phyloP scores from a whole-genome alignment of 2,797 vertebrate genomes.

The Notolepis coatsorum region DNA sequence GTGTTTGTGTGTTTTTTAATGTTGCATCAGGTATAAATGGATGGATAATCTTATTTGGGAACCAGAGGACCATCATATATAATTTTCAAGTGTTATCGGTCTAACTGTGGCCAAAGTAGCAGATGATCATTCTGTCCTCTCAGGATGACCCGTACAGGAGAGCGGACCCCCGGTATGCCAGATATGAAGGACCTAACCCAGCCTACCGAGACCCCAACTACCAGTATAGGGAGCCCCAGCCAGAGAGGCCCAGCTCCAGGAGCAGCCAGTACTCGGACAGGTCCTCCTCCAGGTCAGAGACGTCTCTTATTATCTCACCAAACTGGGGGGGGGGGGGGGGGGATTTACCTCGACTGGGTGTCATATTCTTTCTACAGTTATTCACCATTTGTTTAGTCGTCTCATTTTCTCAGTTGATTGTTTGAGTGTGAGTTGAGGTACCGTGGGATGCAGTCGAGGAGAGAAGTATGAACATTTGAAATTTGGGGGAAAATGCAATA shows the following conservation, averaged over 20 bases:
- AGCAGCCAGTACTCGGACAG: slow-evolving; percentile 94
- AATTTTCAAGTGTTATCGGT: neutral
- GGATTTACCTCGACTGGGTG: too few relatives aligned
- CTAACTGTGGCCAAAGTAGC: neutral
- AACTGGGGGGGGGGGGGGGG: too few relatives aligned
- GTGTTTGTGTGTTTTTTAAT: neutral
- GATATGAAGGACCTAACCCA: slow-evolving; percentile 77
- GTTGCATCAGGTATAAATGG: neutral
- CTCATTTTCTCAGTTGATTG: too few relatives aligned
- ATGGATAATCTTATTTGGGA: neutral
- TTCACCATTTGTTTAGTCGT: too few relatives aligned
- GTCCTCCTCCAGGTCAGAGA: slow-evolving; percentile 86
- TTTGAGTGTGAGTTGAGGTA: too few relatives aligned
- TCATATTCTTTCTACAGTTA: too few relatives aligned
- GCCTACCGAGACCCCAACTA: slow-evolving; percentile 83
- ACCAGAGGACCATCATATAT: too few relatives aligned
- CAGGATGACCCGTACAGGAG: slow-evolving; percentile 85
- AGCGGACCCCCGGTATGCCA: slow-evolving; percentile 86
- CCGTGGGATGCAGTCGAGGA: too few relatives aligned
- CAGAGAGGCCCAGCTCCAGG: slow-evolving; percentile 93
- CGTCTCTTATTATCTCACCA: neutral
- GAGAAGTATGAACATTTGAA: too few relatives aligned
- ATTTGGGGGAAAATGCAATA: too few relatives aligned
- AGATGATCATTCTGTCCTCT: too few relatives aligned
- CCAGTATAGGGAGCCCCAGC: slow-evolving; percentile 82